Conservation (phyloP, 2,113 vertebrate species). For the Motacilla tschutschensis region DNA sequence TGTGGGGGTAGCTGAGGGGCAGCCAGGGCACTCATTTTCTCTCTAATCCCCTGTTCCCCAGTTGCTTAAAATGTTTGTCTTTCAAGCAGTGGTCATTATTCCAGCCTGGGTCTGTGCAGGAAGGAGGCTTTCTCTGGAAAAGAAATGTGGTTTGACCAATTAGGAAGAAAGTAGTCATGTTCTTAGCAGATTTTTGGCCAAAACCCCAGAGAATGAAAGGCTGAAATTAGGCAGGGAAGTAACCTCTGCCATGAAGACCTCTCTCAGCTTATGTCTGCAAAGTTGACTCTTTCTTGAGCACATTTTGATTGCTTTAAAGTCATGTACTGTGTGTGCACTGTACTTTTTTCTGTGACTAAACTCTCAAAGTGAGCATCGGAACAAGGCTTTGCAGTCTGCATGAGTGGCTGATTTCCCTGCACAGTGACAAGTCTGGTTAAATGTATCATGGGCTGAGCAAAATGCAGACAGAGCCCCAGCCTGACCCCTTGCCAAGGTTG, state of each 20-base stretch:
- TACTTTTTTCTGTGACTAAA: conserved; percentile 20
- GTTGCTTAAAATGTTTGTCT: neutral
- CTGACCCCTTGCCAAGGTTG: neutral
- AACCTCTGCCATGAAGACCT: neutral
- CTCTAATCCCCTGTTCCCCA: neutral
- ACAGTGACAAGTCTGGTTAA: neutral
- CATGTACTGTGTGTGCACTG: neutral
- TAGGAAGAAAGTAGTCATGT: neutral
- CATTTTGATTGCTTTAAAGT: conserved; percentile 25
- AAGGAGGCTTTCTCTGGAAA: neutral
- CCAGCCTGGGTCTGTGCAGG: neutral
- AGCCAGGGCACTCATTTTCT: neutral
- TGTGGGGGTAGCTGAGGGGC: rapidly evolving
- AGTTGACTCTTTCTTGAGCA: conserved; percentile 11
- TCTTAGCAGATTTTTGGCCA: neutral
- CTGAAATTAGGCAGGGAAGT: neutral
- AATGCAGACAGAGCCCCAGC: rapidly evolving
- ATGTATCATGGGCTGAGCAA: neutral
- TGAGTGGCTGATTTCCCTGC: neutral
- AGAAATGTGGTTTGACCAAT: neutral
- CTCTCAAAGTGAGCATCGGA: conserved; percentile 21
- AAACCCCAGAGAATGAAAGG: neutral
- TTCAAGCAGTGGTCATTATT: neutral
- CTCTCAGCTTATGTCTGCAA: neutral
- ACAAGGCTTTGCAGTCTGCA: neutral